Conservation (phyloP, 1,140 invertebrate species). For the Magallana angulata region DNA sequence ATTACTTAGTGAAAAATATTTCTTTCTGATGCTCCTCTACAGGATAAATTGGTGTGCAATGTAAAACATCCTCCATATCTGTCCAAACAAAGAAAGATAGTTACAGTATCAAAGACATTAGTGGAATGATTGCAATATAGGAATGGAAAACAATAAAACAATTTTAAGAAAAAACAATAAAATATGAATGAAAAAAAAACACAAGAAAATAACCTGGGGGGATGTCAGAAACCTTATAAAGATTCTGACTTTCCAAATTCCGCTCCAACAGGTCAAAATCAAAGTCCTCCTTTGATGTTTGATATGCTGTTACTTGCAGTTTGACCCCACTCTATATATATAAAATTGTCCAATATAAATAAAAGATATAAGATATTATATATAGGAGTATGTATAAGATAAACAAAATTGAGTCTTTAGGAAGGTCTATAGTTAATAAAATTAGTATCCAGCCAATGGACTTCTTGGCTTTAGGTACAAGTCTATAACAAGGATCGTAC, state of each 20-base stretch:
- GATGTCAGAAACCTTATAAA: neutral
- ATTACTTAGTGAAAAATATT: conserved; percentile 87
- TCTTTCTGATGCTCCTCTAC: conserved; percentile 86
- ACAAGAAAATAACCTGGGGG: neutral
- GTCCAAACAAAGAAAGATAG: conserved; percentile 60
- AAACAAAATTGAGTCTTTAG: no score
- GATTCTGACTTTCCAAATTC: neutral
- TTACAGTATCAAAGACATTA: neutral
- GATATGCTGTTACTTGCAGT: conserved; percentile 13
- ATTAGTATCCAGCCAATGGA: no score
- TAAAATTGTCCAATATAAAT: neutral
- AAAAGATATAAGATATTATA: neutral
- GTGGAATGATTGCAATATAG: neutral
- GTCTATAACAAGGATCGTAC: neutral
- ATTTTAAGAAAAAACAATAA: neutral
- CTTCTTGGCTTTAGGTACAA: no score
- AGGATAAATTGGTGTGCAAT: conserved; percentile 87
- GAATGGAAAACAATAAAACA: neutral
- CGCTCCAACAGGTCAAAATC: conserved; percentile 27
- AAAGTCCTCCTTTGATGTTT: conserved; percentile 20
- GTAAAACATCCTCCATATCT: conserved; percentile 85
- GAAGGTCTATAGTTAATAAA: no score
- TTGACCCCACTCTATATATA: neutral
- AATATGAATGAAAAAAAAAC: neutral
- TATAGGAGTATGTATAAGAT: neutral